phyloP scores from a whole-genome alignment of 2,797 vertebrate genomes.

The Ctenosaura bakeri region DNA sequence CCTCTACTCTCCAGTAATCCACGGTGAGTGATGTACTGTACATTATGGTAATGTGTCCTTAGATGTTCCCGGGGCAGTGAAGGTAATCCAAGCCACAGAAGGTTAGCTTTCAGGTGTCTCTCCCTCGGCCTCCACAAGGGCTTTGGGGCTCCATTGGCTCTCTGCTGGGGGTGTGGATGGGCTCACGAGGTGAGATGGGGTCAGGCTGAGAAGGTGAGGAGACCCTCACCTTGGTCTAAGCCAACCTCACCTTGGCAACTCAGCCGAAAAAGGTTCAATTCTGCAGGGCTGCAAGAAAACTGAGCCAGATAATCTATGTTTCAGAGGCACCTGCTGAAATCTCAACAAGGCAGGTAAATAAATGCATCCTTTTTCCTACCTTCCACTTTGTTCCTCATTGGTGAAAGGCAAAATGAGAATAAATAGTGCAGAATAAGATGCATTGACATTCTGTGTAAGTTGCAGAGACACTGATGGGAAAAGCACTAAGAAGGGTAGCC shows the following conservation, averaged over 20 bases:
- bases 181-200: neutral
- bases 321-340: neutral
- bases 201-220: neutral
- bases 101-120: conserved; percentile 59
- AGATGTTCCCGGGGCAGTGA: conserved; percentile 57
- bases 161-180: neutral
- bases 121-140: conserved; percentile 53
- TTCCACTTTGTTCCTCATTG: neutral
- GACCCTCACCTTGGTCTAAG: neutral
- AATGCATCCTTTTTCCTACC: accelerated
- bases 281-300: neutral
- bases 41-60: conserved; percentile 66
- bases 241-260: too few species aligned
- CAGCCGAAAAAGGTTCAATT: neutral
- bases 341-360: neutral
- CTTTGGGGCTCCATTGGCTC: neutral
- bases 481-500: too few species aligned
- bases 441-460: neutral
- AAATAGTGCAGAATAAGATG: neutral
- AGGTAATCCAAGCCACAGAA: conserved; percentile 28
- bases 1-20: conserved; percentile 46
- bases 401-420: neutral
- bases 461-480: neutral
- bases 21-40: conserved; percentile 49
- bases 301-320: neutral